These are phyloP conservation scores for Clistopyga incitator DNA, from an alignment of 2,888 invertebrate genomes.

Conservation along the genomic window DNA sequence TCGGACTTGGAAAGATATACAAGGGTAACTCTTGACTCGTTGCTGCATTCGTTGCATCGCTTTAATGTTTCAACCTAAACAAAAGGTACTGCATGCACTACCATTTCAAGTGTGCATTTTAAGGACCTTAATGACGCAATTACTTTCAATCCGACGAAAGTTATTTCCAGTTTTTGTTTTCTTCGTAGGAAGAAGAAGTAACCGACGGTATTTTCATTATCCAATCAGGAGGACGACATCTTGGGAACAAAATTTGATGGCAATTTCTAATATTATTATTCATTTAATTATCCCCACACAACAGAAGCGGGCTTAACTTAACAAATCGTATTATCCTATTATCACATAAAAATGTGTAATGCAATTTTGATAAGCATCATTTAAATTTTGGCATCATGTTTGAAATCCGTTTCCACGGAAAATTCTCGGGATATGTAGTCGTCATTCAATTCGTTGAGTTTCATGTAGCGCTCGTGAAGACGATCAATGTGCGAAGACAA, in stretches of 20 bases:
- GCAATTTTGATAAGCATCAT: too few species aligned
- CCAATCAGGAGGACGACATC: too few species aligned
- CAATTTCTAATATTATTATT: too few species aligned
- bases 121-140: background rate
- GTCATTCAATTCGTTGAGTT: slow-evolving; percentile 64
- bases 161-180: background rate
- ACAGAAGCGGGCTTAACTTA: background rate
- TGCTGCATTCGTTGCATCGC: slow-evolving; percentile 40
- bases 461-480: slow-evolving; percentile 66
- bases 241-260: too few species aligned
- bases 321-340: background rate
- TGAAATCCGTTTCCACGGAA: slow-evolving; percentile 24
- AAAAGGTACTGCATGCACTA: too few species aligned
- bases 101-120: background rate
- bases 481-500: slow-evolving; percentile 65
- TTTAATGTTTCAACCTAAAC: background rate
- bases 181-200: too few species aligned
- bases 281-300: too few species aligned
- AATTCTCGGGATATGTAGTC: slow-evolving; percentile 70
- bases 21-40: slow-evolving; percentile 55
- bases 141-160: background rate
- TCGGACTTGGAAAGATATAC: slow-evolving; percentile 40
- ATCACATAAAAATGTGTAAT: background rate
- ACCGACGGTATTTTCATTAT: too few species aligned
- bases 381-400: background rate